Base-by-base conservation (phyloP, 37 sponge, comb jelly and placozoan species). In the Mnemiopsis leidyi region DNA sequence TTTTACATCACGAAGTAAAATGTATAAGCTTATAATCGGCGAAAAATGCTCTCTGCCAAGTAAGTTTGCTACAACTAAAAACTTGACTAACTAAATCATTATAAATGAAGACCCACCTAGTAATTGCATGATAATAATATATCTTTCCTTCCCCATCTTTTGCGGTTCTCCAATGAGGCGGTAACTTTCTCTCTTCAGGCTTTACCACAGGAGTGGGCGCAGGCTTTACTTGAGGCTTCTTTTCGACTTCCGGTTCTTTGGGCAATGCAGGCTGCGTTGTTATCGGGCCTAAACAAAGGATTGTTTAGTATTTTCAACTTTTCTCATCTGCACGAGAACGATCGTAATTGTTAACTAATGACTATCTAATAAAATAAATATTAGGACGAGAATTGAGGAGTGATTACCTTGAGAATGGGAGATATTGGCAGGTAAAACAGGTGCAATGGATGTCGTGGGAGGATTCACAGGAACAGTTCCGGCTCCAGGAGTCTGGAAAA, bases 111-210 rank as follows among this genome's bases (percentile, higher is more conserved):
- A n/a, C 79, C 34, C 1, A 77, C 79, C 79, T 77, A 2, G 90
- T 85, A 25, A 85, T 85, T 39, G 90, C 90, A 39, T 85, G 90
- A 21, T 85, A 85, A 30, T 85, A 85, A 32, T 85, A 85, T n/a
- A 24, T 85, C 90, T 85, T 85, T 18, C 90, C 90, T 16, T 85
- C 90, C 0, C 3, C 35, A 85, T 85, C 90, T 67, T 85, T 85
- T 28, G 90, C 90, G 24, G 90, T 85, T 85, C 90, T 26, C 90
- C 90, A 85, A 28, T 85, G 90, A 40, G 90, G 90, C 0, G 90
- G 90, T 28, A 85, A 3, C 35, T 85, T 85, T 25, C 23, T 85
- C 61, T 85, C 90, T 26, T 85, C 90, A 23, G n/a, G 90, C 36
- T 32, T 26, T 1, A 34, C 23, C 20, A 29, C 30, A n/a, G 90